These are phyloP conservation scores for Magallana ariakensis DNA, from an alignment of 1,140 invertebrate genomes.

Conservation along the genomic window DNA sequence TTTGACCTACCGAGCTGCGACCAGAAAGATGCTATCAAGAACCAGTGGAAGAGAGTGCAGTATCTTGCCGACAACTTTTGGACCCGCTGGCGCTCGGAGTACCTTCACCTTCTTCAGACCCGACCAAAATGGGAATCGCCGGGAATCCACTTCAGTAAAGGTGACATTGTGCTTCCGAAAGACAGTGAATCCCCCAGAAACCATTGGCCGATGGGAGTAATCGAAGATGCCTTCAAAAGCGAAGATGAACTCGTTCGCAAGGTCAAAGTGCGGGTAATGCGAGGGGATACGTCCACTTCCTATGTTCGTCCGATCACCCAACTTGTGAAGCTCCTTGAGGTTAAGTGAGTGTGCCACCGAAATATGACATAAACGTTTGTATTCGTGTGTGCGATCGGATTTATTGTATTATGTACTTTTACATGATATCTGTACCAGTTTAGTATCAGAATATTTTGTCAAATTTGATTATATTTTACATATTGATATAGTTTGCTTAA, in stretches of 20 bases:
- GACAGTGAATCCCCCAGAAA: constrained; percentile 35
- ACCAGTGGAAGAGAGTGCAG: constrained; percentile 50
- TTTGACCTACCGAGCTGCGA: constrained; percentile 9
- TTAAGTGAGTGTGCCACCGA: background rate
- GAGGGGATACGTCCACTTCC: background rate
- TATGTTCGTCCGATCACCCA: constrained; percentile 49
- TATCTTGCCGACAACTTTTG: constrained; percentile 47
- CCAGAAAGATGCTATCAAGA: constrained; percentile 41
- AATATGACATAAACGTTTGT: too few relatives aligned
- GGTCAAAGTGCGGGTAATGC: constrained; percentile 36
- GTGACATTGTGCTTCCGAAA: constrained; percentile 41
- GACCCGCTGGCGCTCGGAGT: constrained; percentile 46
- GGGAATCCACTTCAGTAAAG: constrained; percentile 24
- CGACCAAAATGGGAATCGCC: constrained; percentile 46
- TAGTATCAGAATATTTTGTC: too few relatives aligned
- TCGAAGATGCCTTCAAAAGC: constrained; percentile 30
- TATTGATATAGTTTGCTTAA: background rate
- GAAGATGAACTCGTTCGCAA: constrained; percentile 42
- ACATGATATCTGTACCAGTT: too few relatives aligned
- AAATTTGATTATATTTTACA: background rate
- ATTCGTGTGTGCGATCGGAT: too few relatives aligned
- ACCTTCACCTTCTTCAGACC: constrained; percentile 40
- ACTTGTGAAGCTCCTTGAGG: constrained; percentile 15
- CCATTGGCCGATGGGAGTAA: constrained; percentile 44
- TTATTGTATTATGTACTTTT: too few relatives aligned